A percentile compares a stretch with the other conserved stretches of the same genome.
phyloP scores from a whole-genome alignment of 2,113 vertebrate genomes.

The Mirounga angustirostris region DNA sequence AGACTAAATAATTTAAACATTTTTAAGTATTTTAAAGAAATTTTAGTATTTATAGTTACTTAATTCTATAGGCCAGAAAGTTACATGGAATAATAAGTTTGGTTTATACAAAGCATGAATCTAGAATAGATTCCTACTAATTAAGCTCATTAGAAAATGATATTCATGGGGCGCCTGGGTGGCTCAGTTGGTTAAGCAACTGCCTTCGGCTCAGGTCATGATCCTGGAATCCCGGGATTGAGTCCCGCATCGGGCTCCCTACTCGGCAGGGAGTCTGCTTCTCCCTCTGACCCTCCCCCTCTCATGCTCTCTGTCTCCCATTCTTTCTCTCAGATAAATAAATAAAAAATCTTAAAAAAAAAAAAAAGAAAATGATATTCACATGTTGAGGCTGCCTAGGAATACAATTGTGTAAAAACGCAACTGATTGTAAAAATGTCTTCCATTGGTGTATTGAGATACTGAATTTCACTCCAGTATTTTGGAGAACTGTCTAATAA shows the following conservation, averaged over 20 bases:
- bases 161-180: background rate
- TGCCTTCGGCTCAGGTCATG: no score
- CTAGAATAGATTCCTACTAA: background rate
- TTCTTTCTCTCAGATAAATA: no score
- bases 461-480: background rate
- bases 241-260: no score
- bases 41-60: background rate
- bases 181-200: no score
- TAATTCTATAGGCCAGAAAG: background rate
- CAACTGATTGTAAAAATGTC: background rate
- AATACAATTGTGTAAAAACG: background rate
- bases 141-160: background rate
- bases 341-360: no score
- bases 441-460: background rate
- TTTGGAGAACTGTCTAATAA: background rate
- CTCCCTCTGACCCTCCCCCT: no score
- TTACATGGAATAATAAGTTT: background rate
- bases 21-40: background rate
- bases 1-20: background rate
- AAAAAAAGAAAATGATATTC: background rate
- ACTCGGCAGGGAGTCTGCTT: no score
- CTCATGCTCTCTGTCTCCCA: no score
- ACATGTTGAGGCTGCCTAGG: background rate
- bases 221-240: no score
- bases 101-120: background rate